Evolutionary conservation across 1,140 invertebrate species (phyloP).

Genomic region (Homarus americanus): DNA sequence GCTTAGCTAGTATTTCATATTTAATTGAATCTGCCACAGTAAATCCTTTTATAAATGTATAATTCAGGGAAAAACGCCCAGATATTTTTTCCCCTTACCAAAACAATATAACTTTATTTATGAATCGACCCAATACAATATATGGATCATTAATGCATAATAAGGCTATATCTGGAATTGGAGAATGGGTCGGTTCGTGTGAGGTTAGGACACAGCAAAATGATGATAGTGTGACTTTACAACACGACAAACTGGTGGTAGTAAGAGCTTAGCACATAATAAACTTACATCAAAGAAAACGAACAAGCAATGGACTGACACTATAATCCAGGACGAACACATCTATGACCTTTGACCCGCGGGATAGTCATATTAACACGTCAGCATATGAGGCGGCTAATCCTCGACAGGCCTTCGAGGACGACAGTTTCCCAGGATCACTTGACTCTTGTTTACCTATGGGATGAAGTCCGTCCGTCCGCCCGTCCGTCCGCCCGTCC

Average conservation of each 20-base stretch:
- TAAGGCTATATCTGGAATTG: too few species aligned
- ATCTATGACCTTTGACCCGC: too few species aligned
- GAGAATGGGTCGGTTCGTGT: too few species aligned
- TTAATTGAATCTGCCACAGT: constrained; percentile 1
- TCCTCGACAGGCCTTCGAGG: background rate
- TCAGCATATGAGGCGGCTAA: too few species aligned
- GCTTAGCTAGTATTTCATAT: background rate
- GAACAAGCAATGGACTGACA: too few species aligned
- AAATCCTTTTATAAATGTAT: constrained; percentile 10
- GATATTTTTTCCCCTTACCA: background rate
- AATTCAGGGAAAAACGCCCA: background rate
- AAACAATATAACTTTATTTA: constrained; percentile 9
- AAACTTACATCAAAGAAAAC: too few species aligned
- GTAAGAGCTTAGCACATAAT: too few species aligned
- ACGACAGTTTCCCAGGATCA: background rate
- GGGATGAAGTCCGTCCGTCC: background rate
- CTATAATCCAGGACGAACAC: too few species aligned
- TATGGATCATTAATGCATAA: background rate
- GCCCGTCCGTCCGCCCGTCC: background rate
- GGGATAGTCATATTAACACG: too few species aligned
- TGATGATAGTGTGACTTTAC: too few species aligned
- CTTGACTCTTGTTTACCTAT: background rate
- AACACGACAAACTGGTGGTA: too few species aligned
- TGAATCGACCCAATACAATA: background rate
- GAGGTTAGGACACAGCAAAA: too few species aligned